These are phyloP conservation scores for Folsomia manolachei DNA, from an alignment of 2,888 invertebrate species.

Conservation along the genomic window DNA sequence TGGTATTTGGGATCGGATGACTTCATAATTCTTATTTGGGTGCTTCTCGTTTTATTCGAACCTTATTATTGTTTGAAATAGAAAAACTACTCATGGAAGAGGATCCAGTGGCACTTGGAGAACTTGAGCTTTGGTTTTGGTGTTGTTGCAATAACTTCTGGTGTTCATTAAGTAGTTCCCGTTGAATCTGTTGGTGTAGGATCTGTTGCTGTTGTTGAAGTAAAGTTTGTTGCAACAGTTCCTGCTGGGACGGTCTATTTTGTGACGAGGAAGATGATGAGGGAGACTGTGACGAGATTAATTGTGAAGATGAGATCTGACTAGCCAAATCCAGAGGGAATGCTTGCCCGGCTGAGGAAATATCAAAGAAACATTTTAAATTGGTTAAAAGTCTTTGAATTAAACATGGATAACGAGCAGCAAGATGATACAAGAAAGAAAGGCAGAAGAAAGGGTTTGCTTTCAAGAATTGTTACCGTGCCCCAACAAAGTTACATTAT, in stretches of 20 bases:
- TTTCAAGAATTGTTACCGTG: too few species aligned
- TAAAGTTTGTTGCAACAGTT: constrained; percentile 30
- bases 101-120: constrained; percentile 7
- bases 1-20: too few species aligned
- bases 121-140: neutral
- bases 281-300: constrained; percentile 28
- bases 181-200: constrained; percentile 33
- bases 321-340: constrained; percentile 40
- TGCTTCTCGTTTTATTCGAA: constrained; percentile 33
- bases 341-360: constrained; percentile 28
- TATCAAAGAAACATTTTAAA: neutral
- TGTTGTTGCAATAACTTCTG: constrained; percentile 19
- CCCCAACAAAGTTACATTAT: too few species aligned
- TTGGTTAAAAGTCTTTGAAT: too few species aligned
- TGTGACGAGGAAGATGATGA: constrained; percentile 31
- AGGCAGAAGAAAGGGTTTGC: too few species aligned
- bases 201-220: constrained; percentile 33
- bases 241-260: constrained; percentile 16
- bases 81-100: constrained; percentile 17
- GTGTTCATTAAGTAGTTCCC: constrained; percentile 30
- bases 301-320: constrained; percentile 35
- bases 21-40: constrained; percentile 29
- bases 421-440: too few species aligned
- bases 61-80: constrained; percentile 17
- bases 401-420: too few species aligned